Evolutionary conservation across 2,113 vertebrate species (phyloP), one percentile per base, ranked within the genome.

Genomic region (Tauraco erythrolophus): DNA sequence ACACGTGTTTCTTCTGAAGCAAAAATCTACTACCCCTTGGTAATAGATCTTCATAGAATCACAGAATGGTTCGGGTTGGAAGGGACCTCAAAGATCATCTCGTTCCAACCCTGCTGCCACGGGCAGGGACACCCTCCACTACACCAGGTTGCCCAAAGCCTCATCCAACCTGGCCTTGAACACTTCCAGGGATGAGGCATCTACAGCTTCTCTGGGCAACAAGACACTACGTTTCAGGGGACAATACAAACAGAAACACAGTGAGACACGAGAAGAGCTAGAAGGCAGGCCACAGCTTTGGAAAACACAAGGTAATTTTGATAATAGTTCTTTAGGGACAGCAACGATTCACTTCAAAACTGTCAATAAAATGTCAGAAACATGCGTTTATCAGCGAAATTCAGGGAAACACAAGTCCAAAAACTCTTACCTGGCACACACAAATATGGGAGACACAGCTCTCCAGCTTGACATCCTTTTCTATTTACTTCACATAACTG

Each of bases 401-500:
- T 62, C 18, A 39, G 27, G 31, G 27, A 21, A 82, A 80, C 3
- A 45, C 17, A 70, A 88, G 14, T n/a, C 80, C 23, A 28, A 78
- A 61, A 3, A 6, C 21, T 27, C 87, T 93, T 97, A 99, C 99
- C 99, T 97, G 99, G 99, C 23, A 99, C 98, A 89, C 99, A 99
- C 62, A 99, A 95, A 92, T 98, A 99, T 0, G 99, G 99, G 95
- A 99, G 98, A 71, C 99, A 99, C 53, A 98, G 98, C 64, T 99
- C 98, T 71, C 98, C 99, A 62, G 98, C 94, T 0, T 98, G 97
- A 96, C 99, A 99, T 33, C 99, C 99, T 87, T 98, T 99, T 68
- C 99, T 98, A 89, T 99, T 99, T 15, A 99, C 99, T 96, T 99
- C 99, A 96, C 99, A 99, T 19, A 99, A 85, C 86, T 99, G 98